A percentile compares a stretch with the other conserved stretches of the same genome.
Evolutionary conservation across 2,888 invertebrate genomes (phyloP).

Genomic region (Drosophila kuntzei): DNA sequence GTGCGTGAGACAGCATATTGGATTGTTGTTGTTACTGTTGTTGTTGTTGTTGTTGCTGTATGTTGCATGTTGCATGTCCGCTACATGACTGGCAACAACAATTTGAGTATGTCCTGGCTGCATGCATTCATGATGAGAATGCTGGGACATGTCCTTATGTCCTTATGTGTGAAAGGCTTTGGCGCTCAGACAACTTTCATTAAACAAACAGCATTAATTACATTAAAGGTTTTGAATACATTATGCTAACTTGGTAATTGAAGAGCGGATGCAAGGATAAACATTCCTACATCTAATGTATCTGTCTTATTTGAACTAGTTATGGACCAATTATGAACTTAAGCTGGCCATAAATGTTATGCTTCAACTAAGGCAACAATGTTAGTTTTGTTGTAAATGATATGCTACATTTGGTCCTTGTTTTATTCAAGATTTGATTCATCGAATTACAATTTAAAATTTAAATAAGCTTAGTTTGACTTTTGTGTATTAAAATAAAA

Average conservation of each 20-base stretch:
- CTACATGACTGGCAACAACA: constrained; percentile 60
- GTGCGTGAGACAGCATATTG: constrained; percentile 58
- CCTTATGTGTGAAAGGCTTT: constrained; percentile 26
- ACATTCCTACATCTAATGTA: constrained; percentile 17
- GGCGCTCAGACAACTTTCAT: constrained; percentile 67
- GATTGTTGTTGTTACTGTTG: constrained; percentile 22
- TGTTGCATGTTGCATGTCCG: constrained; percentile 62
- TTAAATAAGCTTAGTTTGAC: not conserved
- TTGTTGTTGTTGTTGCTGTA: constrained; percentile 31
- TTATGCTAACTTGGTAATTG: constrained; percentile 51
- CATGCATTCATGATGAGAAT: constrained; percentile 34
- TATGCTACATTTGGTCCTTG: not conserved
- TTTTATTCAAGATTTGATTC: not conserved
- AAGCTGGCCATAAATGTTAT: constrained; percentile 15
- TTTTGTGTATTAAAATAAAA: not conserved
- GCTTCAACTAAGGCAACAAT: not conserved
- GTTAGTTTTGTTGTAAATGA: not conserved
- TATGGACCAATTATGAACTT: constrained; percentile 47
- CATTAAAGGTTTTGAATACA: constrained; percentile 79
- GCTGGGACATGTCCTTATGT: constrained; percentile 9
- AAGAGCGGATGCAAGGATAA: constrained; percentile 24
- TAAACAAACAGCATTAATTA: constrained; percentile 80
- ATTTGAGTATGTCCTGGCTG: constrained; percentile 47
- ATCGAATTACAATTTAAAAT: not conserved
- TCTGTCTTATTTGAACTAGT: constrained; percentile 58